Evolutionary conservation across 2,797 vertebrate genomes (phyloP).

Genomic region (Caiman crocodilus): DNA sequence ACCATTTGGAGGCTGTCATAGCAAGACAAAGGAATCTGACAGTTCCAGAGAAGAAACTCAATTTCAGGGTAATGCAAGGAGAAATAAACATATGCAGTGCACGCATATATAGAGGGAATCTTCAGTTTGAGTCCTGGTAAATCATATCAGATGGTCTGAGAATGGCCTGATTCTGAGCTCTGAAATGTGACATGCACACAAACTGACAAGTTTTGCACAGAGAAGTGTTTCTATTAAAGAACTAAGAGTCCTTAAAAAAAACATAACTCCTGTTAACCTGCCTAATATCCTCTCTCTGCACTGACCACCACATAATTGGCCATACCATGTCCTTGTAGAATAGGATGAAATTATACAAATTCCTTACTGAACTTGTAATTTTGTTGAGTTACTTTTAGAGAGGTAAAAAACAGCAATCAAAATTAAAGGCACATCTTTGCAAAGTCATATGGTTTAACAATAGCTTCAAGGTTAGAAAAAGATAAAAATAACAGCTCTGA

Average conservation of each 20-base stretch:
- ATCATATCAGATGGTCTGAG: not conserved
- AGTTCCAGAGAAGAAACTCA: not conserved
- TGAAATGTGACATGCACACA: slow-evolving; percentile 3
- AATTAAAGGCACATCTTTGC: not conserved
- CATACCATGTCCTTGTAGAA: not conserved
- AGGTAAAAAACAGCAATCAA: not conserved
- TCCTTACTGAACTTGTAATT: not conserved
- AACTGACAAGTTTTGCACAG: not conserved
- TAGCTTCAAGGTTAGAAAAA: not conserved
- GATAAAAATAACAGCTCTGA: slow-evolving; percentile 29
- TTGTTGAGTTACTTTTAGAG: not conserved
- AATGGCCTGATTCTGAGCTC: not conserved
- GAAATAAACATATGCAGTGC: not conserved
- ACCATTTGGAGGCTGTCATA: not conserved
- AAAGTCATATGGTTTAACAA: slow-evolving; percentile 24
- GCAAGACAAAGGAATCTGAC: not conserved
- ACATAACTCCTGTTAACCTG: not conserved
- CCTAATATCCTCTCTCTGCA: not conserved
- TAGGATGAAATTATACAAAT: not conserved
- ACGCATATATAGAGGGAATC: not conserved
- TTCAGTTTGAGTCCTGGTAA: not conserved
- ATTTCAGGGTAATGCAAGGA: slow-evolving; percentile 1
- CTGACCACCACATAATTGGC: not conserved
- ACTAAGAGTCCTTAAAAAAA: not conserved
- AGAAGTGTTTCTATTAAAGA: not conserved